phyloP scores from a whole-genome alignment of 2,113 vertebrate species.

The Bagarius yarrelli region DNA sequence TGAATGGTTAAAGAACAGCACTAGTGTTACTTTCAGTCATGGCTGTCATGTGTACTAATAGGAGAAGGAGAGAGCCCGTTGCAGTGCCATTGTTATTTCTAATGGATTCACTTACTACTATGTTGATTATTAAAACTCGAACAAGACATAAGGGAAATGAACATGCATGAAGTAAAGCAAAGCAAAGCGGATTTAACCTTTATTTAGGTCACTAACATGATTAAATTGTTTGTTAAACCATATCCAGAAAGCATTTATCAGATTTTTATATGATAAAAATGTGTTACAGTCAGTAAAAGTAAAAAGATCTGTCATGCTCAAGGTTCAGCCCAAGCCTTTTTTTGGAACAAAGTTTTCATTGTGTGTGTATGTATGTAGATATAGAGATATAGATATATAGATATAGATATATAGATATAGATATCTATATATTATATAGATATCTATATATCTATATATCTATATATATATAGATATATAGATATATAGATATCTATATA shows the following conservation, averaged over 20 bases:
- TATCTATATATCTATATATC: too few species aligned
- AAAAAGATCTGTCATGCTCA: not conserved
- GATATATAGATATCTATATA: too few species aligned
- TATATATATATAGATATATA: too few species aligned
- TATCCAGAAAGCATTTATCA: not conserved
- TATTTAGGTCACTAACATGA: not conserved
- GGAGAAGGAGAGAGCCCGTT: not conserved
- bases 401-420: too few species aligned
- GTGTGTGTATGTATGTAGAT: too few species aligned
- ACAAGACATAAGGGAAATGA: not conserved
- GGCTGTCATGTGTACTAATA: slow-evolving; percentile 36
- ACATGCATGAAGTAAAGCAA: not conserved
- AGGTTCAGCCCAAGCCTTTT: not conserved
- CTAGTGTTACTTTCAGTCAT: slow-evolving; percentile 16
- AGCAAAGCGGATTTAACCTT: not conserved
- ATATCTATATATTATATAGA: too few species aligned
- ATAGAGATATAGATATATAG: too few species aligned
- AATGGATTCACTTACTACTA: not conserved
- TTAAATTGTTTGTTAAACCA: not conserved
- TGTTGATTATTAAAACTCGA: not conserved
- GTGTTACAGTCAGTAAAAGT: not conserved
- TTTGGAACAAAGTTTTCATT: not conserved
- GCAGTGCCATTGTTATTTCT: slow-evolving; percentile 27
- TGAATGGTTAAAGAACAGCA: not conserved
- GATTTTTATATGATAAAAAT: not conserved